These are phyloP conservation scores for Cinclus mexicanus DNA, from an alignment of 2,113 vertebrate species.

Conservation along the genomic window DNA sequence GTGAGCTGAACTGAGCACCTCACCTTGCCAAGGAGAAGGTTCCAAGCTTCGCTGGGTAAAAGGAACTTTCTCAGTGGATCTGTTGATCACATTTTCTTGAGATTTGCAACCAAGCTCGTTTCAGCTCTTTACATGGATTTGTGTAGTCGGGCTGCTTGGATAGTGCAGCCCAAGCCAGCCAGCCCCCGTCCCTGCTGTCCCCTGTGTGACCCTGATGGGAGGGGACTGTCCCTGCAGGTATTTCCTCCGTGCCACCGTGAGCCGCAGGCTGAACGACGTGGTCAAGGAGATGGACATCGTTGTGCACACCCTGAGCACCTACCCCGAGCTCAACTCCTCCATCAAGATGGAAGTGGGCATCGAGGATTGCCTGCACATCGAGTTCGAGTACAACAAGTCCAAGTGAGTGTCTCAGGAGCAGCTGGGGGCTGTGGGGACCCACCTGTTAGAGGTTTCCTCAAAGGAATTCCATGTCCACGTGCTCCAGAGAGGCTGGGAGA, in stretches of 20 bases:
- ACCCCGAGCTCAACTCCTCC: conserved; percentile 96
- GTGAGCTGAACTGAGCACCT: background rate
- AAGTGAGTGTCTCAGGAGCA: conserved; percentile 83
- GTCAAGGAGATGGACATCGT: conserved; percentile 97
- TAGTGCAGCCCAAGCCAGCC: background rate
- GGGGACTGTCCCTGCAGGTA: conserved; percentile 77
- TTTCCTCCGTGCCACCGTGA: conserved; percentile 93
- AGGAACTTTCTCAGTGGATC: background rate
- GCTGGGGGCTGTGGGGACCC: background rate
- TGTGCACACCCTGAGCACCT: conserved; percentile 93
- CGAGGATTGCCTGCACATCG: conserved; percentile 97
- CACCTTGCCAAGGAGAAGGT: background rate
- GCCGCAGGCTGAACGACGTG: conserved; percentile 92
- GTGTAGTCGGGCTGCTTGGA: background rate
- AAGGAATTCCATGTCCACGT: background rate
- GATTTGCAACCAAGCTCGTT: background rate
- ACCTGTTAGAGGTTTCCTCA: background rate
- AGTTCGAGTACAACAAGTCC: conserved; percentile 99
- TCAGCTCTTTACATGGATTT: background rate
- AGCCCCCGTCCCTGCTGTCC: background rate
- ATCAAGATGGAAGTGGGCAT: conserved; percentile 99
- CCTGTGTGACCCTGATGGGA: background rate
- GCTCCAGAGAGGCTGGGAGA: background rate
- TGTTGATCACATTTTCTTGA: background rate
- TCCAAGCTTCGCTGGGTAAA: background rate